Percentiles rank a stretch among this genome's conserved stretches.
These are phyloP conservation scores for Leucoma salicis DNA, from an alignment of 2,888 invertebrate genomes.

Conservation along the genomic window DNA sequence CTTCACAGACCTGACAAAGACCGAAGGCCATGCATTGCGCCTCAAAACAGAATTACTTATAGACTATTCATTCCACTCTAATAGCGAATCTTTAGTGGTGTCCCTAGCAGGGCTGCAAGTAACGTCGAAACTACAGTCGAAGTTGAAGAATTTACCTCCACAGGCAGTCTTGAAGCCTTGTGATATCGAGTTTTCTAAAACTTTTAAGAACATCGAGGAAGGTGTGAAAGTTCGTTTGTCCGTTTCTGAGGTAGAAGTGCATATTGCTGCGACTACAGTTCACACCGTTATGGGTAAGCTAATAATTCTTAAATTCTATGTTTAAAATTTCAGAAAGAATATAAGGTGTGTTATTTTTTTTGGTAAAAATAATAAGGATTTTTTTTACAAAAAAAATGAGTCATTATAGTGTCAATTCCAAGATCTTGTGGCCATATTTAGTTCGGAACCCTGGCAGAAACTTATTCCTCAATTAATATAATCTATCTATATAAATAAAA, in stretches of 20 bases:
- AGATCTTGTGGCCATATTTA: too few species aligned
- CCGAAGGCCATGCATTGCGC: conserved; percentile 84
- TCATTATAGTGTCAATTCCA: too few species aligned
- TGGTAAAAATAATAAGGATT: too few species aligned
- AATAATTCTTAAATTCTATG: too few species aligned
- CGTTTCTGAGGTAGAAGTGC: conserved; percentile 86
- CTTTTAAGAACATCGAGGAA: conserved; percentile 84
- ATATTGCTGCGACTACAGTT: conserved; percentile 87
- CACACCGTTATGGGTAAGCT: conserved; percentile 84
- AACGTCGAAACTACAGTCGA: conserved; percentile 83
- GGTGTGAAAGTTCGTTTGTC: conserved; percentile 85
- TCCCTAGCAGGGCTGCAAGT: conserved; percentile 62
- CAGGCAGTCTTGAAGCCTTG: conserved; percentile 86
- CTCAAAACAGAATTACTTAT: conserved; percentile 86
- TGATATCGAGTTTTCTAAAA: conserved; percentile 86
- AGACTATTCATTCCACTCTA: conserved; percentile 86
- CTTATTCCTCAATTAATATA: too few species aligned
- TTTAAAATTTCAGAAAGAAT: too few species aligned
- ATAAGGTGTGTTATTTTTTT: too few species aligned
- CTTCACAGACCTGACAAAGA: conserved; percentile 85
- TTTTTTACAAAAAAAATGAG: too few species aligned
- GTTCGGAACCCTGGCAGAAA: too few species aligned
- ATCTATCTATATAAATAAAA: too few species aligned
- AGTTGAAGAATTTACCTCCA: conserved; percentile 76
- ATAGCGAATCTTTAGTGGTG: conserved; percentile 83